Evolutionary conservation across 2,888 invertebrate species (phyloP), one percentile per base, ranked within the genome.

Genomic region (Mongoloraphidia duomilia): DNA sequence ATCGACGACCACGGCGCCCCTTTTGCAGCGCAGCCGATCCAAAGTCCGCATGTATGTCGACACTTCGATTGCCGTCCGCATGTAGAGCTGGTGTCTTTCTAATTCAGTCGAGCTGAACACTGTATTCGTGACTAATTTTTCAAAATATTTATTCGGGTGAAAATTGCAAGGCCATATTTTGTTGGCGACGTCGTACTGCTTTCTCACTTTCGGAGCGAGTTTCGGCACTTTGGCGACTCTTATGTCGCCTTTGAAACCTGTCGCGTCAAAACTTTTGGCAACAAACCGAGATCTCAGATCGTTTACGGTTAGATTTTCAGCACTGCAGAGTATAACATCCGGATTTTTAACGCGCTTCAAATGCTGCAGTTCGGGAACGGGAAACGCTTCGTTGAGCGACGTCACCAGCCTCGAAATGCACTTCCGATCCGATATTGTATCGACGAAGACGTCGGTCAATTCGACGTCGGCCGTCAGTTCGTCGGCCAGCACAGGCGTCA

Each of bases 151-250:
- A 60, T 89, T 80, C 0, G 84, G 82, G 66, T 91, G 90, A 61
- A 90, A 92, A 61, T 87, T 88, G 47, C 84, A 78, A 0, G 91
- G 84, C 93, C 93, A 93, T 41, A 75, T 63, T 47, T 70, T 67
- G 11, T 72, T 72, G 6, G 76, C 75, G 54, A 69, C 66, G 1
- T 73, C 68, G 58, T 80, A 82, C 59, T 92, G 91, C 41, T 65
- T 67, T 46, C 77, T 77, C 0, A 85, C 73, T 60, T 73, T 75
- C 0, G 88, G 83, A 8, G 77, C 64, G n/a, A 60, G 58, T 17
- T 68, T 63, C 0, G 87, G 79, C 0, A 90, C 83, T 5, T 71
- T 59, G 0, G 71, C 55, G 6, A 74, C 63, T 56, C 70, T 69
- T 5, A 80, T 70, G 50, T 73, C 67, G 11, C 74, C 71, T 36